These are phyloP conservation scores for Drosophila orena DNA, from an alignment of 1,140 invertebrate genomes.

Conservation along the genomic window DNA sequence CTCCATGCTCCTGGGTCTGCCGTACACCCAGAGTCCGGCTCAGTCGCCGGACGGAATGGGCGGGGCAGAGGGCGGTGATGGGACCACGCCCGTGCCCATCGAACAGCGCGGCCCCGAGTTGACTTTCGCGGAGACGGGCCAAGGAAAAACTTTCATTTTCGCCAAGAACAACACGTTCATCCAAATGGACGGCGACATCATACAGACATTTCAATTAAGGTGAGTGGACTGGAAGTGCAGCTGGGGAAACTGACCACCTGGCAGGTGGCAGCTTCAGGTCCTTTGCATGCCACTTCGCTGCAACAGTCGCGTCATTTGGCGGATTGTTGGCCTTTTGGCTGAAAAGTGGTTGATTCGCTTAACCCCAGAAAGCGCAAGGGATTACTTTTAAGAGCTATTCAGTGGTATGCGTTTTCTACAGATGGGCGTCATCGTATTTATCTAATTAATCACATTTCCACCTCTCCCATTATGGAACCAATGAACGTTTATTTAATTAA, in stretches of 20 bases:
- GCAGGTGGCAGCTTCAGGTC: slow-evolving; percentile 41
- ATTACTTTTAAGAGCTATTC: neutral
- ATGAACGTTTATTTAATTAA: too few relatives aligned
- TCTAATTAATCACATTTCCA: too few relatives aligned
- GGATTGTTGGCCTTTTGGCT: slow-evolving; percentile 62
- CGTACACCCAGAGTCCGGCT: slow-evolving; percentile 64
- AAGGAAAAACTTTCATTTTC: slow-evolving; percentile 93
- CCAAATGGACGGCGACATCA: slow-evolving; percentile 93
- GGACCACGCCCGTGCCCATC: slow-evolving; percentile 87
- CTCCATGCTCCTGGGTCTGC: slow-evolving; percentile 83
- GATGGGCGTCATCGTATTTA: too few relatives aligned
- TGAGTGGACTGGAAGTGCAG: slow-evolving; percentile 75
- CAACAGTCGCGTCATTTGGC: slow-evolving; percentile 58
- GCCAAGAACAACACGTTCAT: slow-evolving; percentile 94
- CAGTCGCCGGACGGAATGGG: slow-evolving; percentile 49
- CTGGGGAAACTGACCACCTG: slow-evolving; percentile 14
- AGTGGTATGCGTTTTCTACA: too few relatives aligned
- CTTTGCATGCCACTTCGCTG: slow-evolving; percentile 51
- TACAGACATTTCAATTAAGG: slow-evolving; percentile 94
- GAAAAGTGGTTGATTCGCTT: slow-evolving; percentile 31
- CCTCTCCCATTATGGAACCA: too few relatives aligned
- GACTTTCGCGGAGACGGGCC: slow-evolving; percentile 92
- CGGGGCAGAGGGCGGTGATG: slow-evolving; percentile 41
- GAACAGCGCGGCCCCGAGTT: slow-evolving; percentile 90
- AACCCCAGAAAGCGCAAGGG: slow-evolving; percentile 23